A percentile compares a stretch with the other conserved stretches of the same genome.
phyloP scores from a whole-genome alignment of 1,140 invertebrate species.

The Scylla paramamosain region DNA sequence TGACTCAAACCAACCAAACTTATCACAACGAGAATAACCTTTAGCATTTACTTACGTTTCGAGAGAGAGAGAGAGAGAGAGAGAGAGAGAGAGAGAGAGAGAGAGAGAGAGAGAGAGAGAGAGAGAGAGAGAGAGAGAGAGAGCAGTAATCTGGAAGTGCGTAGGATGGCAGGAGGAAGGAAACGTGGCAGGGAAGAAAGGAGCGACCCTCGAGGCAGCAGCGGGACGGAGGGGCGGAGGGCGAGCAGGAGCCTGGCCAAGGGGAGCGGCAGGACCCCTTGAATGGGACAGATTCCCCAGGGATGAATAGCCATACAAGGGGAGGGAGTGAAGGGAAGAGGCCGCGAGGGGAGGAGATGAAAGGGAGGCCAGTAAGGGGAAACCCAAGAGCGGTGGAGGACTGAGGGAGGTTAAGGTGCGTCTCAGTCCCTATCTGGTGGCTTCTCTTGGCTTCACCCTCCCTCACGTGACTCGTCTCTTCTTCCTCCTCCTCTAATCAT shows the following conservation, averaged over 20 bases:
- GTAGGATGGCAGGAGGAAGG: not conserved
- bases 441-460: no score
- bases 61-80: no score
- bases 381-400: constrained; percentile 12
- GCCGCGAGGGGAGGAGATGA: constrained; percentile 45
- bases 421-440: no score
- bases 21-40: no score
- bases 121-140: not conserved
- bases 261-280: not conserved
- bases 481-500: no score
- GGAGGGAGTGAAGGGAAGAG: not conserved
- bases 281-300: not conserved
- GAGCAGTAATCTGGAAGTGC: not conserved
- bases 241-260: not conserved
- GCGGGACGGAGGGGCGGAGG: not conserved
- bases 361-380: constrained; percentile 71
- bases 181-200: not conserved
- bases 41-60: no score
- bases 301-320: constrained; percentile 66
- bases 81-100: no score
- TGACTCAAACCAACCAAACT: no score
- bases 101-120: not conserved
- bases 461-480: no score
- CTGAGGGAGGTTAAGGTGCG: no score
- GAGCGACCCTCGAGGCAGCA: not conserved